phyloP scores from a whole-genome alignment of 2,797 vertebrate species.

The Notoglanidium macrostoma region DNA sequence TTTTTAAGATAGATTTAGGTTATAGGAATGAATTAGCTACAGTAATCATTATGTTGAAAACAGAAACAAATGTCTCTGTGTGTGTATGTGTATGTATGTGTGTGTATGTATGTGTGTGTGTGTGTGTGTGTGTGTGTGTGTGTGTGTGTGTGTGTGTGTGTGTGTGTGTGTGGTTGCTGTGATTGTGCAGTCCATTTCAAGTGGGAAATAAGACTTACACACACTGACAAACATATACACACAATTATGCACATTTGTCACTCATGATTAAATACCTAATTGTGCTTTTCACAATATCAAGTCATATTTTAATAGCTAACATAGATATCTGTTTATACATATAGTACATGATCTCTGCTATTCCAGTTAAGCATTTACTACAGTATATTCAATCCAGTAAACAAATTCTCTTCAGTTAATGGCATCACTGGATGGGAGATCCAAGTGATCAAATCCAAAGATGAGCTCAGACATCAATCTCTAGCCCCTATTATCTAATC shows the following conservation, averaged over 20 bases:
- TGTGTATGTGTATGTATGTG: background rate
- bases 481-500: background rate
- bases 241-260: background rate
- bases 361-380: background rate
- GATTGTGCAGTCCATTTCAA: background rate
- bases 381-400: background rate
- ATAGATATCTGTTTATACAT: background rate
- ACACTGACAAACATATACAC: background rate
- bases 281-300: background rate
- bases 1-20: background rate
- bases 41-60: background rate
- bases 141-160: background rate
- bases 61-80: background rate
- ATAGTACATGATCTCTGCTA: background rate
- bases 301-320: background rate
- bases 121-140: background rate
- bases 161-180: background rate
- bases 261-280: background rate
- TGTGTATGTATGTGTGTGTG: background rate
- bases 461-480: background rate
- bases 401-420: background rate
- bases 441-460: background rate
- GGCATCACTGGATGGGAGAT: background rate
- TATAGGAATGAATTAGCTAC: background rate
- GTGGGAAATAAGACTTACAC: background rate